Evolutionary conservation across 1,140 invertebrate genomes (phyloP).

Genomic region (Drosophila triauraria): DNA sequence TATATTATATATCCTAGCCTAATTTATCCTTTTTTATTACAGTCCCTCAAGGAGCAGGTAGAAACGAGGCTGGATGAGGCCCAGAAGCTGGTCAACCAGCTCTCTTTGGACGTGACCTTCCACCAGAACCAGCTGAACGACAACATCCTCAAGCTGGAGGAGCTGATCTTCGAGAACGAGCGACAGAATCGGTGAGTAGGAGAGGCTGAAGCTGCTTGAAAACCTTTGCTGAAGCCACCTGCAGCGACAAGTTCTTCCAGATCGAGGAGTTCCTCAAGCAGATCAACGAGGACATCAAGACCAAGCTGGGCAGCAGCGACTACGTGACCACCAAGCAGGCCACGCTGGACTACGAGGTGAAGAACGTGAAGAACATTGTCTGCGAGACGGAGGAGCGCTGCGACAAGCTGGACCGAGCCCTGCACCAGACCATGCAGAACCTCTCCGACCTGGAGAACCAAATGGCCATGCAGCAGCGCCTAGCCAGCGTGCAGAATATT

Average conservation of each 20-base stretch:
- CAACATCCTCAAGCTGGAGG: conserved; percentile 78
- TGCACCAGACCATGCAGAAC: conserved; percentile 74
- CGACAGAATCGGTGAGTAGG: conserved; percentile 56
- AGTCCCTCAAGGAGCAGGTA: conserved; percentile 72
- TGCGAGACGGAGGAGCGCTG: conserved; percentile 83
- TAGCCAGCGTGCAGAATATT: conserved; percentile 72
- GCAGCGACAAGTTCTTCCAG: conserved; percentile 75
- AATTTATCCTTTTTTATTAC: background rate
- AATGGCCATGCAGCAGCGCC: conserved; percentile 75
- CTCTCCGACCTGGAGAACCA: conserved; percentile 77
- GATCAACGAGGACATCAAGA: conserved; percentile 75
- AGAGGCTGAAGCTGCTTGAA: background rate
- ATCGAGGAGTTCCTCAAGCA: conserved; percentile 76
- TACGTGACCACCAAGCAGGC: conserved; percentile 67
- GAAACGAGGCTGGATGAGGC: conserved; percentile 61
- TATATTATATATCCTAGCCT: background rate
- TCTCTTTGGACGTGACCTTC: conserved; percentile 64
- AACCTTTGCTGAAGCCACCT: background rate
- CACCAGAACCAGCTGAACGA: conserved; percentile 80
- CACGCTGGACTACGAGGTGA: conserved; percentile 80
- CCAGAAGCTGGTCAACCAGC: conserved; percentile 73
- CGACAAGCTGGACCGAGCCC: conserved; percentile 73
- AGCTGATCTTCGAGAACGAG: conserved; percentile 74
- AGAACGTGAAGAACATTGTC: conserved; percentile 81
- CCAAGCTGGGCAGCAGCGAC: conserved; percentile 58